These are phyloP conservation scores for Sarcophaga variegata DNA, from an alignment of 2,888 invertebrate genomes.

Conservation along the genomic window DNA sequence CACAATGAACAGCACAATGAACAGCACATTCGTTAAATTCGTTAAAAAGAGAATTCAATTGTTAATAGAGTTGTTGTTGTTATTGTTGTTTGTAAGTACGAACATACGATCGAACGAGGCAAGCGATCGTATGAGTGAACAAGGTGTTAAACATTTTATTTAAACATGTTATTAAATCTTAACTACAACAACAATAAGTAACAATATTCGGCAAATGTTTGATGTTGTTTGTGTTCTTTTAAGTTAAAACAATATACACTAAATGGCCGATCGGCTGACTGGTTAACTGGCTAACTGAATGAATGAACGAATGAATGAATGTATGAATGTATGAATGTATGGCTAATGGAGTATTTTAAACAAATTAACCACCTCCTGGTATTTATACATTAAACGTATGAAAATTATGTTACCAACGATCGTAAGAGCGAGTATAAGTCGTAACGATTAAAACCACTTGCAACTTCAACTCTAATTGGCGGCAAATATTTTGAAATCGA, in stretches of 20 bases:
- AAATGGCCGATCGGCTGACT: constrained; percentile 21
- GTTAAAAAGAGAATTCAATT: constrained; percentile 59
- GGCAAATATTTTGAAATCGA: constrained; percentile 51
- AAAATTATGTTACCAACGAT: background rate
- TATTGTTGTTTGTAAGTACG: too few relatives aligned
- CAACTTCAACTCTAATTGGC: constrained; percentile 64
- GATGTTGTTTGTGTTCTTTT: constrained; percentile 30
- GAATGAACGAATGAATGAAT: background rate
- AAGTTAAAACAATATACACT: constrained; percentile 45
- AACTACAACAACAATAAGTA: constrained; percentile 33
- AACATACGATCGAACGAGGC: too few relatives aligned
- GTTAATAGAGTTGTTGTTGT: constrained; percentile 62
- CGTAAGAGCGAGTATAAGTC: background rate
- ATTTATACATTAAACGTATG: background rate
- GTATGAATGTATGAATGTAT: constrained; percentile 15
- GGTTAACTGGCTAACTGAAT: constrained; percentile 27
- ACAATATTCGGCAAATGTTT: constrained; percentile 63
- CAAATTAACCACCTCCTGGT: constrained; percentile 41
- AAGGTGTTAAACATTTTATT: constrained; percentile 68
- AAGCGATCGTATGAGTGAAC: constrained; percentile 42
- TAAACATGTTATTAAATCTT: constrained; percentile 57
- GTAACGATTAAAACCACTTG: constrained; percentile 55
- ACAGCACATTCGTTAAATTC: constrained; percentile 39
- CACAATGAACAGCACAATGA: constrained; percentile 15
- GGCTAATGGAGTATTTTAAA: constrained; percentile 44